Base-by-base conservation (phyloP, 2,888 invertebrate genomes). In the Oegoconia quadripuncta region DNA sequence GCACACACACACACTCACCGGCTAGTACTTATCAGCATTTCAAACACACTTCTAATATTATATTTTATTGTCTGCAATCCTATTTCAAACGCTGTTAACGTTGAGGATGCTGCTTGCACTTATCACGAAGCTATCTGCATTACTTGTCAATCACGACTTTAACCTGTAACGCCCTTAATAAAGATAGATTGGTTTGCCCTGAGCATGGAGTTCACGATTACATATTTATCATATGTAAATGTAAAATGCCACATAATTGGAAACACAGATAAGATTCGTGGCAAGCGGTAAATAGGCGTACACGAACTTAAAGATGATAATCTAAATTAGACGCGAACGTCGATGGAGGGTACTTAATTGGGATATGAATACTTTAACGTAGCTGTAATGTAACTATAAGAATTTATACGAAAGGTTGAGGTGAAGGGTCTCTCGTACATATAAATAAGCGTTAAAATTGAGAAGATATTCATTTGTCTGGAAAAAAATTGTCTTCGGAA, bases 21-120 rank as follows among this genome's bases (percentile, higher is more conserved):
- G 55, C 73, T 83, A 82, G 84, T 86, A 86, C 86, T 86, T 74
- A 67, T 81, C 68, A 84, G 80, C 86, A 87, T 87, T 65, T 70
- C 84, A 82, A 77, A 75, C 64, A 69, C 69, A 69, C 62, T 54
- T 59, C 32, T 56, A 56, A 50, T 48, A 46, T 58, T 46, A 52
- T 31, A 30, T 29, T 22, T 14, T 13, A 23, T n/a, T 32, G 35
- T 13, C 25, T 32, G 4, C 31, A 20, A 20, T 17, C n/a, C n/a
- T n/a, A 22, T 9, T 22, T 22, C 22, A 22, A 11, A 25, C 5
- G 25, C 27, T 27, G 14, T n/a, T n/a, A 57, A 52, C 52, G 58
- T 53, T 52, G 49, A 40, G 50, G 52, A 55, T 46, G 50, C 42
- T 59, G 54, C 50, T 46, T 2, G n/a, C 12, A 14, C 23, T 42